A percentile compares a stretch with the other conserved stretches of the same genome.
Conservation (phyloP, 2,113 vertebrate genomes). For the Tupaia chinensis region DNA sequence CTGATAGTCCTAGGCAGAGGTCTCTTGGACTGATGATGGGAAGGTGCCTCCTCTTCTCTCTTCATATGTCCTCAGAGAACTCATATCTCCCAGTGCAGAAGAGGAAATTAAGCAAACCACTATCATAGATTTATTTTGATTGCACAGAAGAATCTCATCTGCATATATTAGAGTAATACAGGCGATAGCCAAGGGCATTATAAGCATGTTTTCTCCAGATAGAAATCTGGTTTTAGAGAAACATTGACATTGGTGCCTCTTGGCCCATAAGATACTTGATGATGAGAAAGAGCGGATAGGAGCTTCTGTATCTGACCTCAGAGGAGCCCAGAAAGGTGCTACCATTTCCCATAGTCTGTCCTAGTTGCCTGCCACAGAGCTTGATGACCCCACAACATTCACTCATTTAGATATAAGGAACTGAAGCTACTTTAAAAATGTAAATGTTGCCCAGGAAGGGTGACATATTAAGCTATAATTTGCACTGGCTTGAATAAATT, state of each 20-base stretch:
- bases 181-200: slow-evolving; percentile 52
- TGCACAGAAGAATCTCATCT: slow-evolving; percentile 65
- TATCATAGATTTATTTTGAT: slow-evolving; percentile 68
- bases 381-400: not conserved
- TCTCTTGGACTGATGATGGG: not conserved
- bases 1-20: not conserved
- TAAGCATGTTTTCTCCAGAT: slow-evolving; percentile 50
- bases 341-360: not conserved
- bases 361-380: not conserved
- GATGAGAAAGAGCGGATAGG: slow-evolving; percentile 27
- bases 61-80: slow-evolving; percentile 16
- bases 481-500: slow-evolving; percentile 72
- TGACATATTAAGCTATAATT: slow-evolving; percentile 71
- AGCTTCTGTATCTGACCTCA: not conserved
- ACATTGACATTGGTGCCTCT: slow-evolving; percentile 23
- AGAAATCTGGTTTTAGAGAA: slow-evolving; percentile 46
- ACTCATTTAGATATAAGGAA: slow-evolving; percentile 58
- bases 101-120: slow-evolving; percentile 62
- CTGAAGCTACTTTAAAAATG: slow-evolving; percentile 60
- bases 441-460: slow-evolving; percentile 71
- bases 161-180: slow-evolving; percentile 68
- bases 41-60: slow-evolving; percentile 2
- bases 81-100: slow-evolving; percentile 26
- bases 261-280: not conserved
- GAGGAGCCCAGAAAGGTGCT: slow-evolving; percentile 13